Evolutionary conservation across 2,113 vertebrate species (phyloP), one percentile per base, ranked within the genome.

Genomic region (Nematolebias whitei): DNA sequence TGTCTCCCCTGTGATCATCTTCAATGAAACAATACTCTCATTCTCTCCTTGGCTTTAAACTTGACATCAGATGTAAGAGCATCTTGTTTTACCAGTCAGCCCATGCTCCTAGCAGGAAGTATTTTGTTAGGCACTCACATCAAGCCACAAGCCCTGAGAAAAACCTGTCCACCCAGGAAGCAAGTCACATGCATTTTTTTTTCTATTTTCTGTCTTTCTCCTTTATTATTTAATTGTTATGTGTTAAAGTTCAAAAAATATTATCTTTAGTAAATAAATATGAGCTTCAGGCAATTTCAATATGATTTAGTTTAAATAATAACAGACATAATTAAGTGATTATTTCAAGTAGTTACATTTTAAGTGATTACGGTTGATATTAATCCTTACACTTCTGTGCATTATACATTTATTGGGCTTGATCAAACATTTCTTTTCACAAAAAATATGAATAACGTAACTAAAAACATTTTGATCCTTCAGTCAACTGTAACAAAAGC

Each of bases 11-110:
- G 4, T 63, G 71, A 78, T 85, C 56, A 71, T 16, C 59, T 79
- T 41, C 18, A 35, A 1, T 45, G 55, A 79, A 88, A 88, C 61
- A 76, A 60, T 79, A 68, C 83, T 68, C 77, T 77, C 53, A 47
- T 14, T 75, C 50, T 74, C 64, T 80, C 63, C 68, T 80, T 76
- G 79, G 64, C 71, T 62, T 79, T 57, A 43, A 77, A 84, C 79
- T 85, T 83, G 77, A 78, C 84, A 75, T 68, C 39, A 11, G 48
- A 72, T 71, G 51, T 73, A 43, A 45, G 52, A 64, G 58, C 57
- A 20, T 57, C 18, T 58, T 51, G 20, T 85, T 80, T 64, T 47
- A 67, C 78, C 81, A 78, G 80, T 84, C 83, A 83, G 48, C 62
- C 59, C 47, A 2, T 61, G 78, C 78, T 82, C 74, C 69, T 5